A percentile compares a stretch with the other conserved stretches of the same genome.
phyloP scores from a whole-genome alignment of 2,797 vertebrate genomes.

The Rhinophrynus dorsalis region DNA sequence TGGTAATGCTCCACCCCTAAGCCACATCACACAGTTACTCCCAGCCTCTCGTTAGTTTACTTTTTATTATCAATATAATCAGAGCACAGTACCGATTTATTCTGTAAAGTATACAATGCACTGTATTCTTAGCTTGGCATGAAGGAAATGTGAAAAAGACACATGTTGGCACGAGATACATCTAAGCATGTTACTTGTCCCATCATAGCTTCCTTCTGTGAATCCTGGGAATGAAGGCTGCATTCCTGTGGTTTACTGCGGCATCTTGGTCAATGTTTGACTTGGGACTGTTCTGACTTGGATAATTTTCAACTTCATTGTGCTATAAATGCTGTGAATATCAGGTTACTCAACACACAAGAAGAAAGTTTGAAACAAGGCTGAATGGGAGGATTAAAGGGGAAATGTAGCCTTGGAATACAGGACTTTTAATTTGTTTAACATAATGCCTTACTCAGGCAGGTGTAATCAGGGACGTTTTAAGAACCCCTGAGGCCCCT shows the following conservation, averaged over 20 bases:
- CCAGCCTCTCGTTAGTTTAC: no score
- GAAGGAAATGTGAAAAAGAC: neutral
- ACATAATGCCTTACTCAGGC: no score
- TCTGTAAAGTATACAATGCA: no score
- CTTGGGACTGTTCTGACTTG: slow-evolving; percentile 52
- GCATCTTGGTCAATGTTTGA: slow-evolving; percentile 59
- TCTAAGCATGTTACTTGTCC: neutral
- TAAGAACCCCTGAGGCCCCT: no score
- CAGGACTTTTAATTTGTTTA: no score
- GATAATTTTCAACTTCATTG: slow-evolving; percentile 18
- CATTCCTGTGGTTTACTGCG: slow-evolving; percentile 35
- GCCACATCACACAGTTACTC: no score
- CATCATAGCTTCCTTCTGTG: slow-evolving; percentile 31
- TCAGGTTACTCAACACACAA: slow-evolving; percentile 11
- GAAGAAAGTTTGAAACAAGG: slow-evolving; percentile 38
- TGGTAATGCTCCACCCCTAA: no score
- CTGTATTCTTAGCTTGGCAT: neutral
- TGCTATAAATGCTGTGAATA: neutral
- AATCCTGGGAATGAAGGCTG: neutral
- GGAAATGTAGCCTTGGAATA: no score
- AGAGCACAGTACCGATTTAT: no score
- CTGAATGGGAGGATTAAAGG: no score
- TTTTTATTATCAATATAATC: no score
- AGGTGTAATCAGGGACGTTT: no score
- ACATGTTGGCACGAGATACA: neutral